Evolutionary conservation across 1,140 invertebrate genomes (phyloP), one percentile per base, ranked within the genome.

Genomic region (Pseudoatta argentina): DNA sequence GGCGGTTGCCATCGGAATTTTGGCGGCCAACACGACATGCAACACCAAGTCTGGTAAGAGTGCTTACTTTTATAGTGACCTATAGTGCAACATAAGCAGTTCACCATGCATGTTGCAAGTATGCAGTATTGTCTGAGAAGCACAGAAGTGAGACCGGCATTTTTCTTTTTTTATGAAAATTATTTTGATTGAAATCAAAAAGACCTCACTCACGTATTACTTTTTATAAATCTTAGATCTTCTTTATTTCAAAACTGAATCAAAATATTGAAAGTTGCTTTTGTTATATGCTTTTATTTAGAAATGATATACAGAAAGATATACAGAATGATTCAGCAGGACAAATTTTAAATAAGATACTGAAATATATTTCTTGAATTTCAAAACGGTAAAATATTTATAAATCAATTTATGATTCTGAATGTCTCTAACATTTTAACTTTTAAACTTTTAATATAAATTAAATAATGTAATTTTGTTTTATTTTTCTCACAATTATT

Each of bases 1-100:
- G 91, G 96, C 96, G 34, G 96, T 97, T 57, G 97, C 96, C 7
- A 96, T 97, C 82, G 96, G 96, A 21, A 96, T 96, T 77, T 93
- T 97, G 3, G 94, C 94, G 27, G 83, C 93, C 0, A 95, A 94
- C 86, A 88, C 86, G 27, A 89, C 79, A 34, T 93, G 93, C 71
- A 86, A 87, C 92, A 90, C 61, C 63, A 73, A 0, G 18, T 91
- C 76, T 64, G 83, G 77, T 94, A 91, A 91, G 87, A 75, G 34
- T 44, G 55, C 27, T 57, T 0, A 34, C 12, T 67, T 73, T 48
- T 5, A 21, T n/a, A 51, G 8, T 16, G 12, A 24, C 24, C 77
- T 27, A 34, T 21, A 76, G 24, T 61, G 14, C 69, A 44, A 55
- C 21, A 12, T 72, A 59, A 30, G 2, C 30, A 61, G 21, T 53